These are phyloP conservation scores for Eulemur albifrons DNA, from an alignment of 2,797 vertebrate species.

Conservation along the genomic window DNA sequence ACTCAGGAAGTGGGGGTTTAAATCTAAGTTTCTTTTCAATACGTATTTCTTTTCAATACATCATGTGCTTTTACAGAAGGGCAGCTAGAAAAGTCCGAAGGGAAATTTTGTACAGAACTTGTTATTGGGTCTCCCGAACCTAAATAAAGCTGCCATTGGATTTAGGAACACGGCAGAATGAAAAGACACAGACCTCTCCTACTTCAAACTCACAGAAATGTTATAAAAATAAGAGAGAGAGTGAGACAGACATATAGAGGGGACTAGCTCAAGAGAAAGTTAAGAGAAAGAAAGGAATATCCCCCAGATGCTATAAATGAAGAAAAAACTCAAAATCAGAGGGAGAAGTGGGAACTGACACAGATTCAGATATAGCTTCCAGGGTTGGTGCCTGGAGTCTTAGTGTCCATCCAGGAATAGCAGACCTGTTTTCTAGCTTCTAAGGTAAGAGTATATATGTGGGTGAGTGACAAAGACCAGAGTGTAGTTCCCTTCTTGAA, in stretches of 20 bases:
- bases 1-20: not conserved
- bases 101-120: conserved; percentile 14
- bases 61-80: not conserved
- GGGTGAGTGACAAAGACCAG: not conserved
- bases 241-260: not conserved
- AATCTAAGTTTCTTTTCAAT: conserved; percentile 6
- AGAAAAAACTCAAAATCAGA: conserved; percentile 25
- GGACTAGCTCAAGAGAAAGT: not conserved
- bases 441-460: not conserved
- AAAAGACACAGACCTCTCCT: conserved; percentile 20
- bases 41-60: not conserved
- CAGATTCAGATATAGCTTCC: conserved; percentile 35
- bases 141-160: conserved; percentile 34
- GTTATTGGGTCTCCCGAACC: not conserved
- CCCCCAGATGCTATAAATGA: conserved; percentile 8
- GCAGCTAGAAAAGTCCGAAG: conserved; percentile 29
- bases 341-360: conserved; percentile 3
- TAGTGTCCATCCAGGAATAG: not conserved
- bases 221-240: not conserved
- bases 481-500: not conserved
- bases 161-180: not conserved
- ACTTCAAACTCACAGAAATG: conserved; percentile 30
- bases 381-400: conserved; percentile 4
- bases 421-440: not conserved
- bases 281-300: conserved; percentile 22